Base-by-base conservation (phyloP, 1,140 invertebrate genomes). In the Riptortus pedestris region DNA sequence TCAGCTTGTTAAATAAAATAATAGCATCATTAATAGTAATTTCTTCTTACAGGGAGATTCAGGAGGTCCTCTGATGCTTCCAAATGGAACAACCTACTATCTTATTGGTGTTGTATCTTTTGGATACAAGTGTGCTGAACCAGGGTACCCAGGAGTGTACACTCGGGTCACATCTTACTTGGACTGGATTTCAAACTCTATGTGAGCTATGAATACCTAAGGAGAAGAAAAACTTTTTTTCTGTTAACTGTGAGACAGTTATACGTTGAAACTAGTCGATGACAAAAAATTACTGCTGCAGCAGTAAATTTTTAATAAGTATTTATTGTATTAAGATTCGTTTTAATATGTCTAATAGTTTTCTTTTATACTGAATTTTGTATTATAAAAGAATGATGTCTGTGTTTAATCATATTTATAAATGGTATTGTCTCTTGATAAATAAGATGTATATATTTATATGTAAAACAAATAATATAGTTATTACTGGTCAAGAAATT, bases 21-120 rank as follows among this genome's bases (percentile, higher is more conserved):
- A n/a, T n/a, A n/a, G n/a, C n/a, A 27, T 58, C 26, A 58, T 22
- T 58, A 24, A 58, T 31, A 27, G 14, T 58, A 22, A 48, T 11
- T 58, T 58, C 9, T 48, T 20, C 68, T 71, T 74, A 57, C 67
- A 81, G 79, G 90, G 90, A 18, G 90, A 93, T 73, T 91, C 88
- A 31, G 90, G 90, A 7, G 90, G 90, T 22, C 89, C 90, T 0
- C 70, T 93, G 4, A 90, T 92, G 86, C 72, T 74, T 22, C 77
- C 77, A 22, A 73, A 74, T 4, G 72, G 73, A 12, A 69, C 71
- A n/a, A 45, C 38, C 22, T 85, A 75, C 69, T 82, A 83, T 65
- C 73, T 81, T 47, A 81, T 88, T 63, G 88, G 88, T 0, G 78
- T 90, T 0, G 85, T 89, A 0, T 89, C 86, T n/a, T 90, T 83